Evolutionary conservation across 2,797 vertebrate species (phyloP), one percentile per base, ranked within the genome.

Genomic region (Helostoma temminkii): DNA sequence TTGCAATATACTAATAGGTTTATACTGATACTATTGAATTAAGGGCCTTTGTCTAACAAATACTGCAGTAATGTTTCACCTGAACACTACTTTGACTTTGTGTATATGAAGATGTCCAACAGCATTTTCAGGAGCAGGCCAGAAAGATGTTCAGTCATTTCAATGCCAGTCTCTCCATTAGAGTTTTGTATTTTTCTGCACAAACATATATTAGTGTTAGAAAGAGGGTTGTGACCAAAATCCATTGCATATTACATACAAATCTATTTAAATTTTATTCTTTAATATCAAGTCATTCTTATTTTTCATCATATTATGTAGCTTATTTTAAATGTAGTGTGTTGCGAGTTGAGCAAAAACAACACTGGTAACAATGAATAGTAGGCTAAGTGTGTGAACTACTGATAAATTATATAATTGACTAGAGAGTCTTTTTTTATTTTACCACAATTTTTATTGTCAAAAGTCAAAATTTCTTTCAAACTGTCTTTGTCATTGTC

Each of bases 1-100:
- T 41, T 34, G 54, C 18, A 18, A 22, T 60, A 48, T 21, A 57
- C 24, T 64, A 12, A 43, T 21, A 63, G 25, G 56, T 21, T 18
- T 39, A 36, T 26, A 36, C 5, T 41, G 15, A 25, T 32, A 30
- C 0, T 30, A 4, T 28, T 25, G 28, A 24, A 56, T 56, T 52
- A 41, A 24, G 11, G 12, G n/a, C 3, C 18, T 22, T 63, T 45
- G 19, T 9, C 46, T 16, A 19, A 19, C 21, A n/a, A 42, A 59
- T 46, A 53, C 36, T 16, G 15, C 15, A 41, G 5, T 19, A 18
- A 2, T 18, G 22, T 43, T 53, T 46, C 36, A 43, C 0, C 12
- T 36, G 26, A 9, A 45, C 16, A 45, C 39, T 9, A 36, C 16
- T 19, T 57, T 8, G 19, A n/a, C 18, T 53, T 53, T 24, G n/a